Conservation (phyloP, 2,888 invertebrate species). For the Nemoura dubitans region DNA sequence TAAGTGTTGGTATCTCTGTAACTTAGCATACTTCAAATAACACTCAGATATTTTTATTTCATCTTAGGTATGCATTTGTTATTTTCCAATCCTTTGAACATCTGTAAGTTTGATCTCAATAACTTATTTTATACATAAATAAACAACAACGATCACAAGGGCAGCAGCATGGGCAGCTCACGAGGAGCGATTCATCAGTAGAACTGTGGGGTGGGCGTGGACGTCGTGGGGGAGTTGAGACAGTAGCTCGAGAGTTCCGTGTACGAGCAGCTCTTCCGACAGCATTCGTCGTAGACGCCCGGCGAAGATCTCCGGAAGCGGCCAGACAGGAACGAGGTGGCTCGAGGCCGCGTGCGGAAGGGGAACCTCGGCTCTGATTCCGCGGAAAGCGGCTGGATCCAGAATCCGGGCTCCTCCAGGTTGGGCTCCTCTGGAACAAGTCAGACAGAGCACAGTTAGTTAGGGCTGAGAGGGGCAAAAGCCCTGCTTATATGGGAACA, state of each 20-base stretch:
- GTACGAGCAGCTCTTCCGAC: conserved; percentile 59
- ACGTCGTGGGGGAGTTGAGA: neutral
- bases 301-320: conserved; percentile 53
- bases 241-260: conserved; percentile 60
- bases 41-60: conserved; percentile 22
- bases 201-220: too few relatives aligned
- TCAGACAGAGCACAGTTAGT: neutral
- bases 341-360: conserved; percentile 56
- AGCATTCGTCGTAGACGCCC: conserved; percentile 63
- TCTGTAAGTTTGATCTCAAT: conserved; percentile 7
- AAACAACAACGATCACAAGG: conserved; percentile 42
- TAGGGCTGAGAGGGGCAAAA: too few relatives aligned
- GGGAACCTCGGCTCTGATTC: conserved; percentile 53
- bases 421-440: conserved; percentile 30
- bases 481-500: too few relatives aligned
- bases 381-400: conserved; percentile 36
- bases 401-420: conserved; percentile 34
- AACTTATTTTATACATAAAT: conserved; percentile 36
- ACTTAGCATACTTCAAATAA: neutral
- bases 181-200: neutral
- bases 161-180: conserved; percentile 21
- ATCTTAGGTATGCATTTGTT: conserved; percentile 25
- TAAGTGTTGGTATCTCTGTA: neutral
- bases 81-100: conserved; percentile 28
- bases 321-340: conserved; percentile 57